Conservation (phyloP, 35 echinoderm and acorn worm species). For the Heliocidaris tuberculata region DNA sequence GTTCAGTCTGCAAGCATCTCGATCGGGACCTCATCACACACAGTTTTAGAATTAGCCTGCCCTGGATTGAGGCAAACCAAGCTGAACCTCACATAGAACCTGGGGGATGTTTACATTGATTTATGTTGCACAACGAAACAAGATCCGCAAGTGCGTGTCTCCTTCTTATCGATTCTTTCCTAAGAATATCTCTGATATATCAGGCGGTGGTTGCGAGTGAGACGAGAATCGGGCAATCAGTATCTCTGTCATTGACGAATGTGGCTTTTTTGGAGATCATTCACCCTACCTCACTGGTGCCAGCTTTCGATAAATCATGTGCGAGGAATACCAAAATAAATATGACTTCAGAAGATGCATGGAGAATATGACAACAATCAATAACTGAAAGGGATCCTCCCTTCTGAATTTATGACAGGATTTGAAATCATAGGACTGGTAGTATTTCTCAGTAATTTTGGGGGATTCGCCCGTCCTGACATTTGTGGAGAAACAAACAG, state of each 20-base stretch:
- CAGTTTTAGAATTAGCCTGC: background rate
- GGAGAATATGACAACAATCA: background rate
- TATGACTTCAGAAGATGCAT: background rate
- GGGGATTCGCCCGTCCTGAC: background rate
- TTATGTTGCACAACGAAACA: slow-evolving; percentile 5
- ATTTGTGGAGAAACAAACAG: background rate
- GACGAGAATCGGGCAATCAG: background rate
- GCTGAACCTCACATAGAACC: background rate
- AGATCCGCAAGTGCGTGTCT: background rate
- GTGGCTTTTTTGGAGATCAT: background rate
- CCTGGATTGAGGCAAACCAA: background rate
- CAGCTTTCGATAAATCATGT: background rate
- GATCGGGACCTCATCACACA: background rate
- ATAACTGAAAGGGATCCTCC: background rate
- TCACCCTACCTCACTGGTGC: background rate
- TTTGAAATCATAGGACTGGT: background rate
- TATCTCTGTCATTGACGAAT: background rate
- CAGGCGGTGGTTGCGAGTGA: background rate
- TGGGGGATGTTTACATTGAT: background rate
- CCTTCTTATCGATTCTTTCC: background rate
- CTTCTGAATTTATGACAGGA: background rate
- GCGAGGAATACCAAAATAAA: background rate
- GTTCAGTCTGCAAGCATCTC: background rate
- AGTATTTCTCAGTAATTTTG: background rate
- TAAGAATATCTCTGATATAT: background rate